Base-by-base conservation (phyloP, 2,797 vertebrate species). In the Denticeps clupeoides region DNA sequence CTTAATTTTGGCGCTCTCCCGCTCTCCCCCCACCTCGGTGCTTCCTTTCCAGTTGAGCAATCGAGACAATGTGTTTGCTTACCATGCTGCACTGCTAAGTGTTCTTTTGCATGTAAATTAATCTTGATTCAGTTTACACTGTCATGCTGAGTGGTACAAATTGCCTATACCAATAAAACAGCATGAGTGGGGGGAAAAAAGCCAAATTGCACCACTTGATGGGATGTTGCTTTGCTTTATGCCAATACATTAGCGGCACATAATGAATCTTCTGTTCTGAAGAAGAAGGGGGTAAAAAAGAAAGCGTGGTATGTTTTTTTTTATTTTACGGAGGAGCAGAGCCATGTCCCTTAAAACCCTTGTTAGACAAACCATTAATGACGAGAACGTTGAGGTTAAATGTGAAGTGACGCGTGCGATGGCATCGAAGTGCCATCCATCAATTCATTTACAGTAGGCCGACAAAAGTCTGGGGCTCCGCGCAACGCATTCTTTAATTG, bases 91-190 rank as follows among this genome's bases (percentile, higher is more conserved):
- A 88, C 87, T 83, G 80, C 92, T 93, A 92, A 96, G 91, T 96
- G 92, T 94, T 92, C 82, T 87, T 87, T 89, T 90, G 88, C 90
- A 92, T 96, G 91, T 95, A 95, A 97, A 98, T 97, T 94, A 93
- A 96, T 98, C 93, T 96, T 97, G 91, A 98, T 97, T 98, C 91
- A 91, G 89, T 96, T 93, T 90, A 85, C 86, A 88, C 89, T 91
- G 90, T 90, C 91, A 90, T 93, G 90, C 89, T 97, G 92, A 97
- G 93, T 97, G 93, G 90, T 93, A 92, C 90, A 97, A 97, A 98
- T 97, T 93, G 90, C 90, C 89, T 89, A 90, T 90, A 91, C 91
- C 90, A 89, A 92, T 84, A 88, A 90, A 93, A 90, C 89, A 88
- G 89, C 87, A 87, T 89, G 83, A 89, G 89, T 90, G 88, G 79